Evolutionary conservation across 2,888 invertebrate species (phyloP), one percentile per base, ranked within the genome.

Genomic region (Melanophora roralis): DNA sequence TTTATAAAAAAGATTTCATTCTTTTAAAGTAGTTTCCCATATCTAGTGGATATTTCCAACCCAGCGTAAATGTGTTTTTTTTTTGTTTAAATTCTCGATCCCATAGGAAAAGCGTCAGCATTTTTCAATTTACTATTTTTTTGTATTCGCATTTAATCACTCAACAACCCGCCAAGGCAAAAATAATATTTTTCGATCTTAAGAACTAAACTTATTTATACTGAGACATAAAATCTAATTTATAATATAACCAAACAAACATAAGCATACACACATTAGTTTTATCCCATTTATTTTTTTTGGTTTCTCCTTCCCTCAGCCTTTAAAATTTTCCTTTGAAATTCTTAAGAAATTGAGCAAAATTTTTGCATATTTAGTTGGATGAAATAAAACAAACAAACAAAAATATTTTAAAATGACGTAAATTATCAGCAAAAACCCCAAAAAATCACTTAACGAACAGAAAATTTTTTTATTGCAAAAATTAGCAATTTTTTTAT

Each of bases 401-500:
- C 16, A 57, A 6, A 23, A 19, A 1, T 34, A 16, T 27, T 3
- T 64, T 45, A 34, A 34, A 60, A 65, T 79, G 79, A 79, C 79
- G 79, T 71, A 71, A 79, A 79, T 79, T 65, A 75, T 64, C 45
- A 53, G 34, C 16, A 60, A 45, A 27, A 27, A 27, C 14, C 16
- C 53, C 14, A 40, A 49, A 47, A 59, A 64, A 51, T 64, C 65
- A 47, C 11, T 69, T 53, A 60, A 71, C 60, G 62, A 74, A 74
- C 51, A 45, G 38, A 69, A 65, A 69, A 65, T 69, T 71, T 74
- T 43, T 74, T 79, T 71, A 79, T 79, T 79, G 32, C 74, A 59
- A 65, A 74, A 79, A 79, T 71, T n/a, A n/a, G n/a, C n/a, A n/a
- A n/a, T n/a, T n/a, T n/a, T n/a, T n/a, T n/a, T n/a, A 27, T 27